A percentile compares a stretch with the other conserved stretches of the same genome.
Conservation (phyloP, 2,797 vertebrate genomes). For the Ctenopoma kingsleyae region DNA sequence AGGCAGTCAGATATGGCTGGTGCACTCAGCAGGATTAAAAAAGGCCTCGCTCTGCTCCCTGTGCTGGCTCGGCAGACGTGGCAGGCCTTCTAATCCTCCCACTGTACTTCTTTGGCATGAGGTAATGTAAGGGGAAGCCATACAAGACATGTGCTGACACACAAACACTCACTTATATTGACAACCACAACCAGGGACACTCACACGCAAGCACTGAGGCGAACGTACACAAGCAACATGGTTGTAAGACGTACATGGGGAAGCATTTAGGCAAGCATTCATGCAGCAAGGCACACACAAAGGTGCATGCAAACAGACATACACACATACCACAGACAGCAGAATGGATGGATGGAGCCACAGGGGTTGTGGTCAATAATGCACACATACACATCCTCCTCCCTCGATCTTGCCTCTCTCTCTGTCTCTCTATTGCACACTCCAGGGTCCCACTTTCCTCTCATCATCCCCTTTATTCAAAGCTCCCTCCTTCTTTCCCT, state of each 20-base stretch:
- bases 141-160: slow-evolving; percentile 66
- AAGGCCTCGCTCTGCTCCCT: slow-evolving; percentile 62
- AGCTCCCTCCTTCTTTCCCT: slow-evolving; percentile 32
- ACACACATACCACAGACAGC: slow-evolving; percentile 39
- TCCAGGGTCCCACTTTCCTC: slow-evolving; percentile 66
- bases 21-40: slow-evolving; percentile 82
- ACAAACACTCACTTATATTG: slow-evolving; percentile 34
- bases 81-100: slow-evolving; percentile 76
- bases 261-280: slow-evolving; percentile 32
- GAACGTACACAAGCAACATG: slow-evolving; percentile 9
- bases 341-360: slow-evolving; percentile 71
- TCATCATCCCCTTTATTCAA: slow-evolving; percentile 66
- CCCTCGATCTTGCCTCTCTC: slow-evolving; percentile 34
- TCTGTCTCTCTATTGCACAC: slow-evolving; percentile 47
- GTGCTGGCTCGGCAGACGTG: slow-evolving; percentile 74
- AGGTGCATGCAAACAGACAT: slow-evolving; percentile 24
- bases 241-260: slow-evolving; percentile 7
- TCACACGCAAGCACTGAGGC: slow-evolving; percentile 7
- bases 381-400: slow-evolving; percentile 55
- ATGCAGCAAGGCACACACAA: slow-evolving; percentile 19
- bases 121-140: slow-evolving; percentile 65
- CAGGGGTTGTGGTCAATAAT: slow-evolving; percentile 74
- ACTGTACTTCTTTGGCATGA: slow-evolving; percentile 71
- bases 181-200: slow-evolving; percentile 31
- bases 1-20: slow-evolving; percentile 69